Evolutionary conservation across 2,797 vertebrate genomes (phyloP).

Genomic region (Knipowitschia caucasica): DNA sequence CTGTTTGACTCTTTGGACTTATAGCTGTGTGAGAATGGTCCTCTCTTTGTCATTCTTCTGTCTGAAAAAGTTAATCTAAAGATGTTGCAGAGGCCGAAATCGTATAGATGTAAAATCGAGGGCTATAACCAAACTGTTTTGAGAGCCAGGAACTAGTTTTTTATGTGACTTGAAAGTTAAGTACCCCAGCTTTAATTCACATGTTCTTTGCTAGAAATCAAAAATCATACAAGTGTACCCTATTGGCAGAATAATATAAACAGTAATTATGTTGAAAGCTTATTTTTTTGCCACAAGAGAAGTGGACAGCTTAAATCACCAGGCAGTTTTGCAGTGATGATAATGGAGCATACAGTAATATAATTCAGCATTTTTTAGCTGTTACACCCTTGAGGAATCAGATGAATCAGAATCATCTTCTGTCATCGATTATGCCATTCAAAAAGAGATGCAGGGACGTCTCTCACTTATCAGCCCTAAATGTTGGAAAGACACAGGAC

Average conservation of each 20-base stretch:
- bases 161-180: too few relatives aligned
- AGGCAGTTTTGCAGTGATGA: neutral
- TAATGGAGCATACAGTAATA: neutral
- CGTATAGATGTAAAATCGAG: too few relatives aligned
- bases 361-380: neutral
- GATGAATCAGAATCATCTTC: neutral
- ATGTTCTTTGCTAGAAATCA: neutral
- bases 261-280: neutral
- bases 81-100: too few relatives aligned
- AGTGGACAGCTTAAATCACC: neutral
- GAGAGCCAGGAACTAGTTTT: too few relatives aligned
- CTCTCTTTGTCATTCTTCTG: too few relatives aligned
- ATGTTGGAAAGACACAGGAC: conserved; percentile 15
- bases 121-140: too few relatives aligned
- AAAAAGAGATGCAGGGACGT: conserved; percentile 65
- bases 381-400: neutral
- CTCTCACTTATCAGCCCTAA: conserved; percentile 43
- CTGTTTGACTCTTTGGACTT: too few relatives aligned
- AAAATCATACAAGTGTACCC: neutral
- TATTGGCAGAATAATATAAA: neutral
- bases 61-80: too few relatives aligned
- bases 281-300: neutral
- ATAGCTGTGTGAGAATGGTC: too few relatives aligned
- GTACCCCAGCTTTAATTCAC: too few relatives aligned
- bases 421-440: neutral